A percentile compares a stretch with the other conserved stretches of the same genome.
Evolutionary conservation across 2,113 vertebrate genomes (phyloP).

Genomic region (Laticauda colubrina): DNA sequence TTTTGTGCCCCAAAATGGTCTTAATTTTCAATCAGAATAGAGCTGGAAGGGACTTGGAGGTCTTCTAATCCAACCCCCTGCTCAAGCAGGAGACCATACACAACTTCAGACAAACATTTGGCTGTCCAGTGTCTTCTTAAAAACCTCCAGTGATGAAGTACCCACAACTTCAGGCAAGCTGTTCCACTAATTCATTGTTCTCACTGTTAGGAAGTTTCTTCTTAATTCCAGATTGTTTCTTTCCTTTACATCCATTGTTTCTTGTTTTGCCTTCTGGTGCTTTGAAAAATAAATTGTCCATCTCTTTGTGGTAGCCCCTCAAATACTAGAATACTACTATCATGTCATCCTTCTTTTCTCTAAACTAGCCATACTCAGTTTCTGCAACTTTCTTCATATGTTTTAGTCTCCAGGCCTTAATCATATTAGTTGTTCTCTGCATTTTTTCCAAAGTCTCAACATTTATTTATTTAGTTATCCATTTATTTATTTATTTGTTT

Average conservation of each 20-base stretch:
- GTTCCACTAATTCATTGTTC: not conserved
- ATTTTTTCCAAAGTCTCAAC: not conserved
- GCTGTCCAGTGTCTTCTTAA: not conserved
- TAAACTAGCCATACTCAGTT: not conserved
- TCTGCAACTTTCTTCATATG: not conserved
- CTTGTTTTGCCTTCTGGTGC: not conserved
- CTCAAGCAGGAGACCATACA: not conserved
- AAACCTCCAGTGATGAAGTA: not conserved
- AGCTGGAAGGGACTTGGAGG: not conserved
- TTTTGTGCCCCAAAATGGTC: not conserved
- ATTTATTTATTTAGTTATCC: too few species aligned
- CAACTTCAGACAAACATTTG: not conserved
- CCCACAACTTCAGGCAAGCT: not conserved
- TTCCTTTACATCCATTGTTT: not conserved
- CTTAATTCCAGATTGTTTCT: not conserved
- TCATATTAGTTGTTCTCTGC: not conserved
- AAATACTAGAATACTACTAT: not conserved
- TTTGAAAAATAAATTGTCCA: not conserved
- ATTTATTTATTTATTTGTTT: too few species aligned
- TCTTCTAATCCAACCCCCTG: not conserved
- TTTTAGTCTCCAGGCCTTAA: not conserved
- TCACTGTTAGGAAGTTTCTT: not conserved
- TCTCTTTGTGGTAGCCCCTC: too few species aligned
- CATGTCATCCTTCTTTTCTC: not conserved
- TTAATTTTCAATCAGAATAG: not conserved